Evolutionary conservation across 2,797 vertebrate species (phyloP).

Genomic region (Tachyglossus aculeatus): DNA sequence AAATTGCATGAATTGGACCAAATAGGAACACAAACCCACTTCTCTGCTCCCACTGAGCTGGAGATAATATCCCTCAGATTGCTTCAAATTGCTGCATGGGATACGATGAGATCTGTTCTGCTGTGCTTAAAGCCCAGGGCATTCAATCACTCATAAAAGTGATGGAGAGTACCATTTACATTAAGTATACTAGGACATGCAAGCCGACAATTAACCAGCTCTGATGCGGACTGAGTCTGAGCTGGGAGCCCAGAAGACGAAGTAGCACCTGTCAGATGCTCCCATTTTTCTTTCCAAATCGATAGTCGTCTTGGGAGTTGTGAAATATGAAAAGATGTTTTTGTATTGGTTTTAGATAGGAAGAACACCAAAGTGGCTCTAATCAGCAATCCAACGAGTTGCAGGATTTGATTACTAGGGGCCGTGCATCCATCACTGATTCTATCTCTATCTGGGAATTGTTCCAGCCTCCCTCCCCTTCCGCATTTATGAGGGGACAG

Average conservation of each 20-base stretch:
- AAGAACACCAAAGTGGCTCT: neutral
- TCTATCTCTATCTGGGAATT: neutral
- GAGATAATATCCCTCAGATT: constrained; percentile 1
- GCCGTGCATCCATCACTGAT: constrained; percentile 9
- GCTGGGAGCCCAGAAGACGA: neutral
- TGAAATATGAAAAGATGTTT: neutral
- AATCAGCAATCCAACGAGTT: constrained; percentile 14
- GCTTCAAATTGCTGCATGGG: neutral
- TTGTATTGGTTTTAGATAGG: constrained; percentile 2
- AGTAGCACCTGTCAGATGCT: neutral
- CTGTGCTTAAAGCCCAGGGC: neutral
- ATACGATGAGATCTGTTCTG: neutral
- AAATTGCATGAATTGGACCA: no score
- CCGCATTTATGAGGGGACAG: constrained; percentile 4
- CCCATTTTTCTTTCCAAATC: neutral
- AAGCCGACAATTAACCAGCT: neutral
- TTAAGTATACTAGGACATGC: neutral
- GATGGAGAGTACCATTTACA: neutral
- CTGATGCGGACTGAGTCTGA: neutral
- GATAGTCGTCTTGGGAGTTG: constrained; percentile 3
- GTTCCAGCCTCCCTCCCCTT: neutral
- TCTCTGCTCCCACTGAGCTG: no score
- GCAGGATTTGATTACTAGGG: neutral
- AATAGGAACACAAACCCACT: no score
- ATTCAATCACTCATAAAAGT: constrained; percentile 26